These are phyloP conservation scores for Megamerina dolium DNA, from an alignment of 2,888 invertebrate species.

Conservation along the genomic window DNA sequence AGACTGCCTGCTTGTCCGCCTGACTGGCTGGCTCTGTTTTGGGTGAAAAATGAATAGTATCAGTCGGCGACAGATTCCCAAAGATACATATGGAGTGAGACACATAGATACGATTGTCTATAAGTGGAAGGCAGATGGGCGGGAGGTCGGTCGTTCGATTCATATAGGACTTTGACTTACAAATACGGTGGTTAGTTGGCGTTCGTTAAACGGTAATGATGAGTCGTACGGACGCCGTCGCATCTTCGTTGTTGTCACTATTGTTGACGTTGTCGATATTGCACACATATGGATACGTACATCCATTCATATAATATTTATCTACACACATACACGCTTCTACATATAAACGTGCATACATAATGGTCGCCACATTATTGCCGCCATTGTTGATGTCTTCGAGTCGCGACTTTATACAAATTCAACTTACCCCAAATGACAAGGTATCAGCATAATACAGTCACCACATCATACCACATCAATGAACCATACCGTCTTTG, in stretches of 20 bases:
- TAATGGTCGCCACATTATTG: too few species aligned
- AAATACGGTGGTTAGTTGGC: neutral
- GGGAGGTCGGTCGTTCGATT: neutral
- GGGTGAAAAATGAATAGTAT: neutral
- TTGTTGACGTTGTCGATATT: slow-evolving; percentile 6
- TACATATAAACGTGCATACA: too few species aligned
- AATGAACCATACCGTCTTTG: too few species aligned
- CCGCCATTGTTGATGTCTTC: too few species aligned
- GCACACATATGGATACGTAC: too few species aligned
- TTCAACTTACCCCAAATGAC: too few species aligned
- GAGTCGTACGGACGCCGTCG: slow-evolving; percentile 15
- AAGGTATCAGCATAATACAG: too few species aligned
- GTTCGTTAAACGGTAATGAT: slow-evolving; percentile 10
- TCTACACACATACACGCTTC: too few species aligned
- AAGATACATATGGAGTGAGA: neutral
- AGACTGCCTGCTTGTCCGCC: slow-evolving; percentile 1
- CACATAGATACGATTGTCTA: neutral
- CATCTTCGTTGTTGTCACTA: neutral
- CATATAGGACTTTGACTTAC: neutral
- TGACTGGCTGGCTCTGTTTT: slow-evolving; percentile 1
- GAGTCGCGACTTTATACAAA: too few species aligned
- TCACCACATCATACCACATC: too few species aligned
- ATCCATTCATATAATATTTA: too few species aligned
- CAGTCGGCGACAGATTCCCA: slow-evolving; percentile 8
- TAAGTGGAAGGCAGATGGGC: neutral